Base-by-base conservation (phyloP, 2,797 vertebrate genomes). In the Megaceryle alcyon region DNA sequence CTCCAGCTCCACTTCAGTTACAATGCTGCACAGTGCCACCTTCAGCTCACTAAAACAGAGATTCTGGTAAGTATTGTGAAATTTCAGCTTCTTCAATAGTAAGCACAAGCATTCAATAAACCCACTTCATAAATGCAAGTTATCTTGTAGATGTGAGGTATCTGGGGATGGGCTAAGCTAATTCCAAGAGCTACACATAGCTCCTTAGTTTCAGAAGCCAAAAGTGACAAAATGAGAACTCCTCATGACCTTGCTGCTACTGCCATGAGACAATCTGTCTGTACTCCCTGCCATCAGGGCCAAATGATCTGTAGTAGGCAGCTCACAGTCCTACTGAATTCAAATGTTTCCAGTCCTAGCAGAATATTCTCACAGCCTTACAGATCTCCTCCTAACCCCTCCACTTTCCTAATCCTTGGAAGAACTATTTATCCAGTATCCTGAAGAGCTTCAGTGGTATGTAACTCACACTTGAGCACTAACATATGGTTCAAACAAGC, bases 401-500 rank as follows among this genome's bases (percentile, higher is more conserved):
- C 66, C 54, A 10, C 66, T 64, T 37, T 8, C 60, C 86, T 65
- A 80, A 92, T n/a, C 46, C 90, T 90, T 31, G 19, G 60, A 76
- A 83, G 68, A 77, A 76, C 31, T 49, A 53, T 17, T 68, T 66
- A 64, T 22, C 59, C 72, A 82, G 65, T 26, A 82, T 26, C 69
- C 86, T 76, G 37, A 93, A 43, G 71, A 21, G 33, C 69, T 89
- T 61, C 85, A 57, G 76, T 7, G 44, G 49, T 71, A 56, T 64
- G 6, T 20, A 95, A 88, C 82, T 86, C 86, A 76, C 91, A 57
- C 80, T 84, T 77, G 66, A 93, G 78, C 86, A 88, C 68, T 57
- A 90, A 92, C 77, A 94, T 33, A 77, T 35, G 84, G 89, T 69
- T 96, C 88, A 66, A 94, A 92, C 91, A 95, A 96, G 93, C 77